Base-by-base conservation (phyloP, 2,888 invertebrate genomes). In the Polyommatus iphigenia region DNA sequence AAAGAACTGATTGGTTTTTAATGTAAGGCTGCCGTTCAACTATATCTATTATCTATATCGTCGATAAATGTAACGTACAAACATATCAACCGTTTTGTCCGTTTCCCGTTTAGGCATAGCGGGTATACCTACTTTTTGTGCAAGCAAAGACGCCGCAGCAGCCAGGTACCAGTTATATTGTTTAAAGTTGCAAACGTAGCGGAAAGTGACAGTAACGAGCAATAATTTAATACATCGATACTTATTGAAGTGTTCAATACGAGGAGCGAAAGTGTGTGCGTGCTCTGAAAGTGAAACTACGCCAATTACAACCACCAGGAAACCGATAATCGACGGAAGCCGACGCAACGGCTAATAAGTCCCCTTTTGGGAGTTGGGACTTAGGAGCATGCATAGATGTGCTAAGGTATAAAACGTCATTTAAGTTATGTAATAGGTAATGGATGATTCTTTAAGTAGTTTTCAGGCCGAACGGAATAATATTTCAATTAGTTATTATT, bases 251-350 rank as follows among this genome's bases (percentile, higher is more conserved):
- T 67, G 67, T 67, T 67, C 13, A 24, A 18, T 32, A 67, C 29
- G 29, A 67, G 67, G 29, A 32, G 67, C 62, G 67, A 67, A 67
- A 67, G 67, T 67, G 29, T 20, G 67, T 67, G 67, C 67, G 67
- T 67, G 67, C 67, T 18, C 67, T 67, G 67, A 67, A 67, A 67
- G 67, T 67, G 67, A 67, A 67, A 67, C 67, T 67, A 32, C 67
- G 32, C 67, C 67, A 67, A 67, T 67, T 67, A 67, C 67, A 32
- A 67, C 67, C 67, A 67, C 67, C 67, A 67, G 67, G 67, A 67
- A 67, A 67, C 67, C 67, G 67, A 67, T 67, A 67, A 67, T 67
- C 67, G 67, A 67, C 67, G 67, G 67, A 67, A 67, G 29, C 29
- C 29, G 67, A 32, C 29, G 67, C 15, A 67, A 67, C 67, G 62